Evolutionary conservation across 1,140 invertebrate genomes (phyloP).

Genomic region (Drosophila setifemur): DNA sequence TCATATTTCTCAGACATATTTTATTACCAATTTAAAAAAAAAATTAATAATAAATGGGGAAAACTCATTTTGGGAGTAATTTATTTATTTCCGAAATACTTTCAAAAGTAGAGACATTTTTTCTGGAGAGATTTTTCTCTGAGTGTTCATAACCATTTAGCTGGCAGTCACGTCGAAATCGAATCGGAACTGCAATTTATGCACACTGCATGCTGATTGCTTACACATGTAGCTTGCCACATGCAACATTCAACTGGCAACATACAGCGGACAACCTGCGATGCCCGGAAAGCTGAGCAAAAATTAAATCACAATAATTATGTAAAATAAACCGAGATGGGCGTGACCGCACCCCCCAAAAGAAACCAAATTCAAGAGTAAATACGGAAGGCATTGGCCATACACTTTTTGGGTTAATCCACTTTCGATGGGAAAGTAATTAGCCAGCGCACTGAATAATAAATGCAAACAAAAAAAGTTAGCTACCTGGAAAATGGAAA

Average conservation of each 20-base stretch:
- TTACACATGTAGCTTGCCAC: constrained; percentile 29
- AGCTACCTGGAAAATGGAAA: neutral
- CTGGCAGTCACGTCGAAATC: constrained; percentile 43
- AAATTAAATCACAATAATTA: constrained; percentile 74
- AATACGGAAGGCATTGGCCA: constrained; percentile 48
- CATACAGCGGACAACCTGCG: no score
- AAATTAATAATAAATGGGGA: no score
- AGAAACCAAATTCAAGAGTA: constrained; percentile 23
- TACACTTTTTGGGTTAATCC: no score
- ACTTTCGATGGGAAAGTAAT: neutral
- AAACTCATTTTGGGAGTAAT: no score
- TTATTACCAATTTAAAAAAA: no score
- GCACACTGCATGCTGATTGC: constrained; percentile 29
- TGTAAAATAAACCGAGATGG: constrained; percentile 48
- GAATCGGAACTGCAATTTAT: constrained; percentile 45
- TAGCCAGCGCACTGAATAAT: neutral
- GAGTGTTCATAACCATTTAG: constrained; percentile 20
- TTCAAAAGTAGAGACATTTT: no score
- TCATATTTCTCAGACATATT: no score
- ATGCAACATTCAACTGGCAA: constrained; percentile 12
- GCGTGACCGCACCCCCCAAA: constrained; percentile 56
- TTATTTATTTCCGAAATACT: no score
- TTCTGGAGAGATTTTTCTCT: no score
- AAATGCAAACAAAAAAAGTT: neutral
- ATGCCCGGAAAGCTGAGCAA: constrained; percentile 24